These are phyloP conservation scores for Drosophila maculinotata DNA, from an alignment of 2,888 invertebrate species.

Conservation along the genomic window DNA sequence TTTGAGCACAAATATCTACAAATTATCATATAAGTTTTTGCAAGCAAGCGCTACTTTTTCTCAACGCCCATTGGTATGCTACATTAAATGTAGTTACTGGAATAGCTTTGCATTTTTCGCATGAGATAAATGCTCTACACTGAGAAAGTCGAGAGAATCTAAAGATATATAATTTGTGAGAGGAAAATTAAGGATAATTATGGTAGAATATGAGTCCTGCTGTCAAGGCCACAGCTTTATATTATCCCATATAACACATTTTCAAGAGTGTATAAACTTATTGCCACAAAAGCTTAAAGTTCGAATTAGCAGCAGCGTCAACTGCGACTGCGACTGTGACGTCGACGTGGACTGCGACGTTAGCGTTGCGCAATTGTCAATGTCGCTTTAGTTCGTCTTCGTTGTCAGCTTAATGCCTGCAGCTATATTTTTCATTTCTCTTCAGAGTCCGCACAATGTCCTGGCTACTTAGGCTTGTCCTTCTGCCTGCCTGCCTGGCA, in stretches of 20 bases:
- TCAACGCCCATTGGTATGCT: background rate
- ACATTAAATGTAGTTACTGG: background rate
- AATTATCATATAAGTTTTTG: no score
- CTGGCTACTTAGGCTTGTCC: conserved; percentile 58
- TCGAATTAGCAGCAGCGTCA: conserved; percentile 43
- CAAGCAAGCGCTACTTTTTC: background rate
- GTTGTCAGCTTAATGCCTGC: conserved; percentile 67
- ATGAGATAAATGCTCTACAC: no score
- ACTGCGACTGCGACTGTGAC: conserved; percentile 6
- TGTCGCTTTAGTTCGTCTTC: conserved; percentile 48
- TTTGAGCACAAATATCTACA: no score
- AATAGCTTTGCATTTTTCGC: background rate
- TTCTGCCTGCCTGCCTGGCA: conserved; percentile 22
- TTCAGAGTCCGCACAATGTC: conserved; percentile 37
- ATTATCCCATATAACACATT: background rate
- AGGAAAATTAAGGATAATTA: no score
- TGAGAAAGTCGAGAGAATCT: no score
- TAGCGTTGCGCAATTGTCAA: conserved; percentile 49
- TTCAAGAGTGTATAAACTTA: conserved; percentile 22
- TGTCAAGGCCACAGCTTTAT: background rate
- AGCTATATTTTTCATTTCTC: conserved; percentile 64
- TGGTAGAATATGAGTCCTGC: no score
- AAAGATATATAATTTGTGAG: no score
- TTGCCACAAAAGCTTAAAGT: conserved; percentile 63
- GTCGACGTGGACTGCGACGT: conserved; percentile 5